These are phyloP conservation scores for Tapirus indicus DNA, from an alignment of 2,797 vertebrate species.

Conservation along the genomic window DNA sequence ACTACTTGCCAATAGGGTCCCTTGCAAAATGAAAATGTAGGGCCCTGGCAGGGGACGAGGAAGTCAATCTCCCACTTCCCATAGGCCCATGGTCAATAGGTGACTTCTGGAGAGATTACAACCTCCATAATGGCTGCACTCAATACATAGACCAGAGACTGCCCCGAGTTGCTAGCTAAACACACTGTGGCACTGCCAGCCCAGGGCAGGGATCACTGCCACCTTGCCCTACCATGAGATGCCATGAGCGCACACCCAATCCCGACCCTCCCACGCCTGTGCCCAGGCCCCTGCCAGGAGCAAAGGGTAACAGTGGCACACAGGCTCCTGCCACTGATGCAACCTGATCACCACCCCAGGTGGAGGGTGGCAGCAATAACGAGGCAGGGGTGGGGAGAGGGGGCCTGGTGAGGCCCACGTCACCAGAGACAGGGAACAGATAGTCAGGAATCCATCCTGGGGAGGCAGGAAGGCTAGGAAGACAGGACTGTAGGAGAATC, in stretches of 20 bases:
- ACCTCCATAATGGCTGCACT: not conserved
- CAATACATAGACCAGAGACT: not conserved
- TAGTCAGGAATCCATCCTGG: not conserved
- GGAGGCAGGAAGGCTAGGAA: not conserved
- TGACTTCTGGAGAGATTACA: not conserved
- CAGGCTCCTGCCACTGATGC: not conserved
- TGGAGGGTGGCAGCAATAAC: not conserved
- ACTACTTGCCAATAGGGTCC: not conserved
- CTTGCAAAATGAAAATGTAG: conserved; percentile 1
- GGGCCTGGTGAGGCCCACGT: no score
- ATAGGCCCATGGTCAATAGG: not conserved
- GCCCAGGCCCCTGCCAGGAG: not conserved
- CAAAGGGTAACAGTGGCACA: not conserved
- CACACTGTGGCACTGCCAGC: not conserved
- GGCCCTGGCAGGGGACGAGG: not conserved
- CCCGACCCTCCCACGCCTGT: not conserved
- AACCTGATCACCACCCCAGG: not conserved
- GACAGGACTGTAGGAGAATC: not conserved
- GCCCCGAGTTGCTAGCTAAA: not conserved
- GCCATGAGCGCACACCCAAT: not conserved
- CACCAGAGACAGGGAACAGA: not conserved
- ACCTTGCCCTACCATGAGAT: not conserved
- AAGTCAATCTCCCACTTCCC: not conserved
- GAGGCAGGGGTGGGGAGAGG: not conserved
- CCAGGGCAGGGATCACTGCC: not conserved